Evolutionary conservation across 2,888 invertebrate species (phyloP).

Genomic region (Acanthosepion pharaonis): DNA sequence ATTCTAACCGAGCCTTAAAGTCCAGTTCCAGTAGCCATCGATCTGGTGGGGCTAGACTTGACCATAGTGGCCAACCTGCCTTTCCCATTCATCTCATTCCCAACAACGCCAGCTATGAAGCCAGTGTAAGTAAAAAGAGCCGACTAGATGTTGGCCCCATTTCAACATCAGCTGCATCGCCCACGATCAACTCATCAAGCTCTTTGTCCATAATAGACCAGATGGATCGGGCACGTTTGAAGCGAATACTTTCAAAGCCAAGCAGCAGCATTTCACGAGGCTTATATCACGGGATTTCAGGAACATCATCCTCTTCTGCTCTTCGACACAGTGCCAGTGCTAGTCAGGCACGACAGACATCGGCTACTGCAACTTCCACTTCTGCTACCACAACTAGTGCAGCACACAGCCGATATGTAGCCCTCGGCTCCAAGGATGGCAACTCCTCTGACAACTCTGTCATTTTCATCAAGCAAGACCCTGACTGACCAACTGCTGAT

Average conservation of each 20-base stretch:
- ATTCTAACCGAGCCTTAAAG: background rate
- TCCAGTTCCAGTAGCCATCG: background rate
- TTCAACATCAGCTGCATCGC: background rate
- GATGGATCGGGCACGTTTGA: background rate
- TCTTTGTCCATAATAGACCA: background rate
- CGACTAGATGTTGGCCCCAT: background rate
- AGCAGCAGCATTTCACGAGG: background rate
- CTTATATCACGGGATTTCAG: background rate
- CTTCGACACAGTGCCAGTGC: background rate
- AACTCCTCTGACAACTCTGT: constrained; percentile 24
- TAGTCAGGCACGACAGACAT: background rate
- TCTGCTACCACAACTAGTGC: background rate
- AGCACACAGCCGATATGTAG: background rate
- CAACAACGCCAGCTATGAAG: constrained; percentile 41
- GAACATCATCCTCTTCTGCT: background rate
- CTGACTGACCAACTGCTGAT: constrained; percentile 42
- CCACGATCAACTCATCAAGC: background rate
- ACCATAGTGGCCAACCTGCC: background rate
- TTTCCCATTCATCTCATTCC: constrained; percentile 45
- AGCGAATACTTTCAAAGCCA: constrained; percentile 36
- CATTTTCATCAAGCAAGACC: constrained; percentile 47
- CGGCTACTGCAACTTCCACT: background rate
- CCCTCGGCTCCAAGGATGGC: background rate
- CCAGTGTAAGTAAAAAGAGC: constrained; percentile 36
- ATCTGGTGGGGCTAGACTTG: background rate